Evolutionary conservation across 2,113 vertebrate species (phyloP).

Genomic region (human): DNA sequence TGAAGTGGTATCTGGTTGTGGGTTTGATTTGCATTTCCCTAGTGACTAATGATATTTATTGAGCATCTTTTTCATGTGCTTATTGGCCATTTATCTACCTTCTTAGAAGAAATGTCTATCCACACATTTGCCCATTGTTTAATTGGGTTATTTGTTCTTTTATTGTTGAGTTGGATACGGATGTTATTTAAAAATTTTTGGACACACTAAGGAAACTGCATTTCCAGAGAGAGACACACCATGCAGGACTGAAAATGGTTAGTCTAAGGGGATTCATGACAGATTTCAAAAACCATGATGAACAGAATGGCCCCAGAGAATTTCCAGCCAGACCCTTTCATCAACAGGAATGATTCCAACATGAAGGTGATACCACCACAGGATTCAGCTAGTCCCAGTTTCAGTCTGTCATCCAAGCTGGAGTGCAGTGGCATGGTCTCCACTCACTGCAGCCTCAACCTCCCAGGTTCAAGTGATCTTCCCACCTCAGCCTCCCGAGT

Average conservation of each 20-base stretch:
- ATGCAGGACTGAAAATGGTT: not conserved
- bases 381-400: not conserved
- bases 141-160: not conserved
- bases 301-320: not conserved
- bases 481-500: no score
- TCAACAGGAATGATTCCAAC: not conserved
- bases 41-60: not conserved
- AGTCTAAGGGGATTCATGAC: not conserved
- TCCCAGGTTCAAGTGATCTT: no score
- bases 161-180: not conserved
- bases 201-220: not conserved
- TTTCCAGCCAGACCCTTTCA: not conserved
- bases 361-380: not conserved
- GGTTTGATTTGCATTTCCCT: not conserved
- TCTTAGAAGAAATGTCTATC: not conserved
- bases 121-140: not conserved
- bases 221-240: not conserved
- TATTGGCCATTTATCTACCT: not conserved
- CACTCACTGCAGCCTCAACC: no score
- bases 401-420: not conserved
- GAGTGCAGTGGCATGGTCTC: no score
- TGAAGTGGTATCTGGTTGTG: not conserved
- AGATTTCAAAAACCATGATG: not conserved
- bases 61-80: not conserved
- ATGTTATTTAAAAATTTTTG: not conserved